Conservation (phyloP, 2,888 invertebrate species). For the Rapana venosa region DNA sequence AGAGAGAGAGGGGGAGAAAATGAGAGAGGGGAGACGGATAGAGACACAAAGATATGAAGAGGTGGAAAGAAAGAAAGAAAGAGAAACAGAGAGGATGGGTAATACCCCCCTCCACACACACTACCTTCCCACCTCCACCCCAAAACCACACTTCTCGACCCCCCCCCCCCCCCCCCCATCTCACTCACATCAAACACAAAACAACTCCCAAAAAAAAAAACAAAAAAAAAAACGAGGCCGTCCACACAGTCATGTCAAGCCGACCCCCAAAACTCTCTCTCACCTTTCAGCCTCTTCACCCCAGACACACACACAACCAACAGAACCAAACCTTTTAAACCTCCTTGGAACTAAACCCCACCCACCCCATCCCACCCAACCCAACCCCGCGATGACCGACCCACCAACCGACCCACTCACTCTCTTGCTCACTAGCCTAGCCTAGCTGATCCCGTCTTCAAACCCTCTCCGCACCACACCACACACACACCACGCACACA, state of each 20-base stretch:
- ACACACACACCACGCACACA: too few relatives aligned
- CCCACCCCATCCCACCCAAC: too few relatives aligned
- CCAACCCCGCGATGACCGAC: neutral
- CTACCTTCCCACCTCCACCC: neutral
- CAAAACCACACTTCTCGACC: neutral
- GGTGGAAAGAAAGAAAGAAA: too few relatives aligned
- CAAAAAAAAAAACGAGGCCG: too few relatives aligned
- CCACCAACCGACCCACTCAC: neutral
- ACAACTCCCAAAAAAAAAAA: too few relatives aligned
- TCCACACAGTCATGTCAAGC: neutral
- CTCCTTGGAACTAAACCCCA: too few relatives aligned
- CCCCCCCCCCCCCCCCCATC: neutral
- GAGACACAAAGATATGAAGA: too few relatives aligned
- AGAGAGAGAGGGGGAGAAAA: neutral
- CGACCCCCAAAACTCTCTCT: neutral
- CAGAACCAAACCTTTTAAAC: neutral
- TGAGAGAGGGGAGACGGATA: too few relatives aligned
- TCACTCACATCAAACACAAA: neutral
- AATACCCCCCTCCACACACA: too few relatives aligned
- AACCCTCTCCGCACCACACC: neutral
- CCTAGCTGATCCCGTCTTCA: neutral
- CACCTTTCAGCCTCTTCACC: neutral
- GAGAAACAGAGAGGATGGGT: too few relatives aligned
- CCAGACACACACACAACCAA: too few relatives aligned
- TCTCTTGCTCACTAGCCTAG: neutral